These are phyloP conservation scores for Trichonephila clavipes DNA, from an alignment of 1,140 invertebrate species.

Conservation along the genomic window DNA sequence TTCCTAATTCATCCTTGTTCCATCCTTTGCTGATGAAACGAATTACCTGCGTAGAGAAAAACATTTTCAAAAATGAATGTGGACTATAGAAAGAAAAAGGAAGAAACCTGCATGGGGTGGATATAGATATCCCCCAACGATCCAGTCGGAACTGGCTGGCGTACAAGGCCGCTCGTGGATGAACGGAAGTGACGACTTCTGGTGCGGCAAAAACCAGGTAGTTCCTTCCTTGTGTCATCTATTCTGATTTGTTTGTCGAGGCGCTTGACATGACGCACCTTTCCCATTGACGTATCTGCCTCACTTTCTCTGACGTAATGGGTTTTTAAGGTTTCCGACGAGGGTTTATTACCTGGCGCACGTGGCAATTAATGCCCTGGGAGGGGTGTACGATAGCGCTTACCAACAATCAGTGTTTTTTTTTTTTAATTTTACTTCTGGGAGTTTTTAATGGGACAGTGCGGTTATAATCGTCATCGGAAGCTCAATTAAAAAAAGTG, in stretches of 20 bases:
- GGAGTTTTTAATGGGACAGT: no score
- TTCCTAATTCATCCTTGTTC: no score
- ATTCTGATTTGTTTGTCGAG: not conserved
- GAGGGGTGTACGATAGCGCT: no score
- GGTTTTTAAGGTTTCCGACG: not conserved
- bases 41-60: no score
- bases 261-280: not conserved
- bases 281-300: not conserved
- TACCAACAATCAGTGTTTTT: no score
- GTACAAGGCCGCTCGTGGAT: not conserved
- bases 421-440: no score
- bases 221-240: not conserved
- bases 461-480: no score
- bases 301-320: not conserved
- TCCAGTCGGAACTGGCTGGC: not conserved
- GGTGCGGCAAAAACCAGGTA: not conserved
- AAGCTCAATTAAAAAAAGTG: no score
- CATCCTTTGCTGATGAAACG: no score
- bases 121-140: not conserved
- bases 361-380: not conserved
- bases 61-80: no score
- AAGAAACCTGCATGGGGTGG: not conserved
- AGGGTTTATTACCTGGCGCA: not conserved
- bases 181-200: not conserved
- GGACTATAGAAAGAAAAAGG: not conserved